Percentiles rank a stretch among this genome's conserved stretches.
Conservation (phyloP, 2,888 invertebrate species). For the Cynaeus angustus region DNA sequence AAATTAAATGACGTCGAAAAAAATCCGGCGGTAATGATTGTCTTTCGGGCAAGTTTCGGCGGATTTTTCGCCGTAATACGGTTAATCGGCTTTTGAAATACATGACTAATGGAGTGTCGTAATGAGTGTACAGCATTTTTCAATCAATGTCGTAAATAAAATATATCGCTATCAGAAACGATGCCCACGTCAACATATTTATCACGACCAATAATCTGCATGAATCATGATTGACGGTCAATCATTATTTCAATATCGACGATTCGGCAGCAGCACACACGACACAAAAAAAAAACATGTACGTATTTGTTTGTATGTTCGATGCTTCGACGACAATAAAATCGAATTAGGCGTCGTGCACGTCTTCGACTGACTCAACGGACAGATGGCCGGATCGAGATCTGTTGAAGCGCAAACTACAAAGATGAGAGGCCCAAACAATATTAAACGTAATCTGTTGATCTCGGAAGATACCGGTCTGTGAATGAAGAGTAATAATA, state of each 20-base stretch:
- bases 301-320: too few relatives aligned
- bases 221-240: conserved; percentile 58
- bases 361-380: conserved; percentile 41
- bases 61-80: conserved; percentile 36
- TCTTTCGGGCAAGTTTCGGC: conserved; percentile 25
- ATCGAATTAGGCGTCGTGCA: conserved; percentile 41
- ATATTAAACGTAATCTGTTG: conserved; percentile 61
- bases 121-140: conserved; percentile 54
- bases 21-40: conserved; percentile 27
- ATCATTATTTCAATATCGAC: conserved; percentile 52
- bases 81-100: conserved; percentile 31
- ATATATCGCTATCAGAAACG: conserved; percentile 53
- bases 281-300: neutral
- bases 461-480: conserved; percentile 59
- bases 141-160: conserved; percentile 55
- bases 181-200: conserved; percentile 59
- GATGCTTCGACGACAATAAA: conserved; percentile 24
- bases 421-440: conserved; percentile 59
- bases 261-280: conserved; percentile 12
- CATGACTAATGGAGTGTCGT: conserved; percentile 51
- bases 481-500: conserved; percentile 61
- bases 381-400: conserved; percentile 56
- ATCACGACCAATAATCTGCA: conserved; percentile 60
- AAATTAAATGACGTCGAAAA: conserved; percentile 34
- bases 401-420: conserved; percentile 59